A percentile compares a stretch with the other conserved stretches of the same genome.
phyloP scores from a whole-genome alignment of 2,113 vertebrate genomes.

The Pomatorhinus ruficollis region DNA sequence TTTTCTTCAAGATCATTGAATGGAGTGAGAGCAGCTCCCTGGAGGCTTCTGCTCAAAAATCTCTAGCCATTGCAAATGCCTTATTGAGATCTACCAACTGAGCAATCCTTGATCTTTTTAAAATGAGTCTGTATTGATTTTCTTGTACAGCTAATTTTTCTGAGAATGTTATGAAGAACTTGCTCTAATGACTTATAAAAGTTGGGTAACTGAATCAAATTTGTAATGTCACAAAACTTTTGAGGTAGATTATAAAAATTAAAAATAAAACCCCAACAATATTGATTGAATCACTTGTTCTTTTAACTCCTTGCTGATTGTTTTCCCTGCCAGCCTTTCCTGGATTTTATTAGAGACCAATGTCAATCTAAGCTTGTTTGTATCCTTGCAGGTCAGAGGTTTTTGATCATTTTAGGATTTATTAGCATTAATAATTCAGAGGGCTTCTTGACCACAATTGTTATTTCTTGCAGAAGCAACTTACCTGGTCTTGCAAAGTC shows the following conservation, averaged over 20 bases:
- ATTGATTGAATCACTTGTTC: background rate
- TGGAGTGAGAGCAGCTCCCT: background rate
- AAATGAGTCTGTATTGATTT: constrained; percentile 42
- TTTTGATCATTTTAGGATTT: background rate
- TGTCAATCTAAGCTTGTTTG: background rate
- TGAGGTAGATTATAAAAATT: background rate
- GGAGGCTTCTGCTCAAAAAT: background rate
- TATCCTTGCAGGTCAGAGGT: background rate
- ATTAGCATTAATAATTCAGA: background rate
- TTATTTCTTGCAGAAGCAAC: background rate
- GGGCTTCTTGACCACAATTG: background rate
- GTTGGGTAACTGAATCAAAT: background rate
- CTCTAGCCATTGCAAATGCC: background rate
- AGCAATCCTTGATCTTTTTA: constrained; percentile 16
- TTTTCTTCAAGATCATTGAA: constrained; percentile 37
- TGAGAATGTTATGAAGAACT: background rate
- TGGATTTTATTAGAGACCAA: background rate
- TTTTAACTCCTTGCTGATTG: background rate
- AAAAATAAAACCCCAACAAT: background rate
- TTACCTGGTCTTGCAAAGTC: background rate
- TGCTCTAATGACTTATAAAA: background rate
- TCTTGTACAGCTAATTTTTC: background rate
- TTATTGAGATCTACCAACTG: background rate
- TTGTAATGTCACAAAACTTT: background rate
- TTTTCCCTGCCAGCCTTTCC: background rate